Evolutionary conservation across 2,888 invertebrate genomes (phyloP), one percentile per base, ranked within the genome.

Genomic region (Blomia tropicalis): DNA sequence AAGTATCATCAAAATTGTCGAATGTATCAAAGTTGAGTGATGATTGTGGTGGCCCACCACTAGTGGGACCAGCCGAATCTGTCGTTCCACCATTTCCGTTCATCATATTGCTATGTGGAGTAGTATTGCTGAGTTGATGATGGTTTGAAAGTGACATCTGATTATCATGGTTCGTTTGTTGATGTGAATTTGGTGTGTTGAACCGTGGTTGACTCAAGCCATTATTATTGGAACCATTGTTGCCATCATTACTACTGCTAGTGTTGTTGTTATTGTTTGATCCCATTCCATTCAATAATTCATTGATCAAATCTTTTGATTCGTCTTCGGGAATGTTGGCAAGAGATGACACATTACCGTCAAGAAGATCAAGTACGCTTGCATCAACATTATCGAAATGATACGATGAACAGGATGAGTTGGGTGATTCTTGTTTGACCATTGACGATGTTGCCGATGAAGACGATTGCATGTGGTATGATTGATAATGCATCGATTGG

Each of bases 11-110:
- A 31, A 51, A 11, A 14, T 22, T 19, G 27, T 47, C 22, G 27
- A 47, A 47, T 7, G 7, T 47, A 47, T 47, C 51, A 47, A 47
- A 47, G 51, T 47, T 22, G 23, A 47, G 51, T 47, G 51, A 36
- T n/a, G n/a, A n/a, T n/a, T n/a, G n/a, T n/a, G n/a, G n/a, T n/a
- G n/a, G n/a, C n/a, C n/a, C n/a, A n/a, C n/a, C n/a, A n/a, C n/a
- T n/a, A n/a, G n/a, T n/a, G n/a, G n/a, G n/a, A n/a, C n/a, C n/a
- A n/a, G n/a, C n/a, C n/a, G n/a, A n/a, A n/a, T n/a, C n/a, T n/a
- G n/a, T n/a, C n/a, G n/a, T n/a, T n/a, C n/a, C n/a, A n/a, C n/a
- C n/a, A n/a, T n/a, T n/a, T n/a, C n/a, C n/a, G n/a, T n/a, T n/a
- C n/a, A n/a, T 41, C 14, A 14, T 41, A n/a, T n/a, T 41, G 41